These are phyloP conservation scores for Asbolus verrucosus DNA, from an alignment of 1,140 invertebrate genomes.

Conservation along the genomic window DNA sequence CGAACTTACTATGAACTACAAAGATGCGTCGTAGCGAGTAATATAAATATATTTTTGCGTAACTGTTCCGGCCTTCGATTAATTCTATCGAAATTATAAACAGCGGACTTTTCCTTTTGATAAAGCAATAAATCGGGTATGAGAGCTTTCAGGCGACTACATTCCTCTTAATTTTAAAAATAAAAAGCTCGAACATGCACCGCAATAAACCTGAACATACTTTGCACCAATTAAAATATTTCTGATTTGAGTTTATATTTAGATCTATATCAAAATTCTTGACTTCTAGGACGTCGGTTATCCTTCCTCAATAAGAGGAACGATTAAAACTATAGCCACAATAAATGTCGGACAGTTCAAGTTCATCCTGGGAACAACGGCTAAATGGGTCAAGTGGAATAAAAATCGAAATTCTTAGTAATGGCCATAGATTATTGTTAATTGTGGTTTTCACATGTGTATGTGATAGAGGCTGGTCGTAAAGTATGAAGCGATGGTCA, in stretches of 20 bases:
- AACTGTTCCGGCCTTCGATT: background rate
- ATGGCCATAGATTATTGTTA: too few species aligned
- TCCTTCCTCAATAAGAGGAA: constrained; percentile 20
- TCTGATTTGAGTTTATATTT: constrained; percentile 5
- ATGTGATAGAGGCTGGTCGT: too few species aligned
- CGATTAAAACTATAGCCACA: too few species aligned
- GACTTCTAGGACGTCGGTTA: constrained; percentile 1
- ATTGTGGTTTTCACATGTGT: too few species aligned
- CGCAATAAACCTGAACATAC: background rate
- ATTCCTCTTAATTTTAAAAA: constrained; percentile 4
- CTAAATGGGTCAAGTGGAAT: constrained; percentile 24
- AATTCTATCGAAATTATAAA: background rate
- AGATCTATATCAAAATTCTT: constrained; percentile 22
- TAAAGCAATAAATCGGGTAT: constrained; percentile 1
- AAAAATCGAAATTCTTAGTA: too few species aligned
- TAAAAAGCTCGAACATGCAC: constrained; percentile 23
- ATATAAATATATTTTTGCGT: constrained; percentile 13
- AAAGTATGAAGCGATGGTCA: too few species aligned
- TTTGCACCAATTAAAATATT: constrained; percentile 27
- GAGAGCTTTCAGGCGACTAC: background rate
- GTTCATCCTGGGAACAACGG: background rate
- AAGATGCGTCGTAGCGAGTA: constrained; percentile 9
- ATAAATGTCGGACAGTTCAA: too few species aligned
- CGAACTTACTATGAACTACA: constrained; percentile 26
- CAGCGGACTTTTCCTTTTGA: constrained; percentile 5